Percentiles rank a stretch among this genome's conserved stretches.
These are phyloP conservation scores for Biston betularia DNA, from an alignment of 2,888 invertebrate species.

Conservation along the genomic window DNA sequence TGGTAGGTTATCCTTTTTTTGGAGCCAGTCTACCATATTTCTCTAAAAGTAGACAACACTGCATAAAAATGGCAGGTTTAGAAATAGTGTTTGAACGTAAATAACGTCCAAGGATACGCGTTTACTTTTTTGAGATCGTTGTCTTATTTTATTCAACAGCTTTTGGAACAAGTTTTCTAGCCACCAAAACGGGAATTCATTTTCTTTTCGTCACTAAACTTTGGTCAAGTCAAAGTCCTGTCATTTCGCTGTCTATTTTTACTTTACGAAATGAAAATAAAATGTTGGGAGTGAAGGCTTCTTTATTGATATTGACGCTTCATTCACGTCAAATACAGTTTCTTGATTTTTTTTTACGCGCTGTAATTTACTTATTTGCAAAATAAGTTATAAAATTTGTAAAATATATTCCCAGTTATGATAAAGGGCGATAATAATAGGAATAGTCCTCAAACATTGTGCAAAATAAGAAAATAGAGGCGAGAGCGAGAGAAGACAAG, in stretches of 20 bases:
- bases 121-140: not conserved
- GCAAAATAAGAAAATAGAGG: too few species aligned
- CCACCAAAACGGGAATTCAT: not conserved
- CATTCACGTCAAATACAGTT: not conserved
- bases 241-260: not conserved
- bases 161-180: not conserved
- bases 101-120: not conserved
- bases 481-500: too few species aligned
- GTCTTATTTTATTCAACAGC: not conserved
- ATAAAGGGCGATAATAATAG: too few species aligned
- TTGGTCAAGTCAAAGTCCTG: not conserved
- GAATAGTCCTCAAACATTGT: too few species aligned
- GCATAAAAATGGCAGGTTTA: slow-evolving; percentile 13
- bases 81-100: not conserved
- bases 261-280: not conserved
- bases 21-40: too few species aligned
- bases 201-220: not conserved
- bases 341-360: too few species aligned
- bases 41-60: too few species aligned
- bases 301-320: not conserved
- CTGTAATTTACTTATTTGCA: too few species aligned
- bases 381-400: too few species aligned
- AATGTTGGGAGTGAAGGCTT: not conserved
- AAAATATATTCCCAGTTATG: too few species aligned
- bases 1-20: too few species aligned